Evolutionary conservation across 2,888 invertebrate species (phyloP).

Genomic region (Agonopterix subpropinquella): DNA sequence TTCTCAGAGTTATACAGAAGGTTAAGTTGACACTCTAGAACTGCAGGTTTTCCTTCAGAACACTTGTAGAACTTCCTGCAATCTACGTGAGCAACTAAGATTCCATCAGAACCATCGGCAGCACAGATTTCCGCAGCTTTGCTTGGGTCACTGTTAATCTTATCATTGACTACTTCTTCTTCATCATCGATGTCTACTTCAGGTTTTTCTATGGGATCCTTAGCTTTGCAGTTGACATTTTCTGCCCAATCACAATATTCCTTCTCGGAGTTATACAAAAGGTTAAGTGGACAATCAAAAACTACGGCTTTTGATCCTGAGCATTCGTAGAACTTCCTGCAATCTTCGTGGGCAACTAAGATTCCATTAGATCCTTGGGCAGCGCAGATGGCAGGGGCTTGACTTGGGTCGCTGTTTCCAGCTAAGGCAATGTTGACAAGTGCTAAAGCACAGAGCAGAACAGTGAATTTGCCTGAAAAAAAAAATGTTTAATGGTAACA

Average conservation of each 20-base stretch:
- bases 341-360: constrained; percentile 32
- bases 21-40: constrained; percentile 17
- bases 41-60: constrained; percentile 18
- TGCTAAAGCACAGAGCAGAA: too few species aligned
- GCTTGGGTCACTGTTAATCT: neutral
- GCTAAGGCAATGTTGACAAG: too few species aligned
- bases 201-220: neutral
- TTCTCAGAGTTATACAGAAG: constrained; percentile 26
- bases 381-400: constrained; percentile 26
- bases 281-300: constrained; percentile 17
- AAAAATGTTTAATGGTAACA: too few species aligned
- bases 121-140: constrained; percentile 26
- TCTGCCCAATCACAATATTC: constrained; percentile 30
- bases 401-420: constrained; percentile 16
- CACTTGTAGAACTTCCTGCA: constrained; percentile 36
- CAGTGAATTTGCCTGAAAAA: too few species aligned
- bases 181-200: neutral
- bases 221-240: constrained; percentile 15
- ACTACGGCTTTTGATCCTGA: constrained; percentile 15
- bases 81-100: constrained; percentile 30
- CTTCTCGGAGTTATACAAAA: constrained; percentile 23
- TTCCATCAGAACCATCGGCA: constrained; percentile 19
- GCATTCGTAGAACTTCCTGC: constrained; percentile 33
- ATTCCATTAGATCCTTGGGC: constrained; percentile 20
- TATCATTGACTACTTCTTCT: too few species aligned